Base-by-base conservation (phyloP, 2,113 vertebrate species). In the Cheilinus undulatus region DNA sequence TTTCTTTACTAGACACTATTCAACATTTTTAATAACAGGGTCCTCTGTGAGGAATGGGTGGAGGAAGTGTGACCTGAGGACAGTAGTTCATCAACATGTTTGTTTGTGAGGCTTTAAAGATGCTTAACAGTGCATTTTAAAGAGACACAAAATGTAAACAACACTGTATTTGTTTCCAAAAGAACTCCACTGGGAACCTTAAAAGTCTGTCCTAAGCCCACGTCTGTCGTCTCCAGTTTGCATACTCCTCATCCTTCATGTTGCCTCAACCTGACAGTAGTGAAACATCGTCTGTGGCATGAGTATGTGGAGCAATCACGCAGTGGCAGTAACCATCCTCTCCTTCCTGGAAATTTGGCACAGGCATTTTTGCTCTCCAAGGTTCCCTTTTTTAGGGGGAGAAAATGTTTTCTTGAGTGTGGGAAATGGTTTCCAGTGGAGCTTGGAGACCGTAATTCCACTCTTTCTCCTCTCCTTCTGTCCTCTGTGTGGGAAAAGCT, bases 321-420 rank as follows among this genome's bases (percentile, higher is more conserved):
- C 36, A 69, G 43, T 63, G 64, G 69, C 40, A 15, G 22, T 46
- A 53, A 36, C 30, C 43, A 32, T 32, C 49, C 45, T 17, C 61
- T 48, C 9, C 2, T 65, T 79, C 49, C 46, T 87, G 86, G 81
- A 88, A 84, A 79, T 62, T 72, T 86, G 78, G 84, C 77, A 72
- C 6, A 20, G 10, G 22, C 77, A 40, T 9, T 65, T 46, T 26
- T 43, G n/a, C 34, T 66, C 42, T 61, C 19, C 2, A 53, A 34
- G 46, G 19, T 59, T 61, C 15, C 49, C 22, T 63, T 72, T n/a
- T 28, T 5, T 19, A 9, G 32, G 7, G 2, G 12, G 46, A 51
- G 43, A 40, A 59, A 73, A 74, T 17, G 45, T 36, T 5, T 52
- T 51, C 19, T 15, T 6, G 22, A 76, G 60, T 75, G 74, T 49